Base-by-base conservation (phyloP, 2,797 vertebrate genomes). In the Ctenochaetus hawaiiensis region DNA sequence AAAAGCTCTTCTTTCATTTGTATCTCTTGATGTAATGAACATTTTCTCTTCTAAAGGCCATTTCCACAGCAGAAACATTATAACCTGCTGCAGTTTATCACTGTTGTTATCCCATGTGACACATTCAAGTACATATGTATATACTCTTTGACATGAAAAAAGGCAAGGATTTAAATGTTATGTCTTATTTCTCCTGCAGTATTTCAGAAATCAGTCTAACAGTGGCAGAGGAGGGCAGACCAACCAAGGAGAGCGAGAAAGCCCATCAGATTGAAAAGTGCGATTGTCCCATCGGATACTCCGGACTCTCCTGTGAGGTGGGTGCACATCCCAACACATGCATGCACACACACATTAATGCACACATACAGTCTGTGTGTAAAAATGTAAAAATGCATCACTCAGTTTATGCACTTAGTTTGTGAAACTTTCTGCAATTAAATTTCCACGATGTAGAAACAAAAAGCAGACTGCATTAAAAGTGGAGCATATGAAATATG, bases 251-350 rank as follows among this genome's bases (percentile, higher is more conserved):
- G 81, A 96, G 93, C 18, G 95, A 96, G 83, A 91, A 84, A 34
- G 97, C 97, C 52, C 90, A 93, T 82, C 89, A 97, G 89, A 97
- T 98, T 64, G 98, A 99, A 89, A 93, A 94, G 79, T 99, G 98
- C 58, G 94, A 96, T 44, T 99, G 98, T 87, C 98, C 98, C 0
- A 1, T 67, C 0, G 97, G 98, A 67, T 98, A 99, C 83, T 96
- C 96, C 0, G 98, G 98, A 20, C 91, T 97, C 20, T 99, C 98
- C 73, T 99, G 98, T 87, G 97, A 99, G 98, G 98, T 99, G 92
- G 0, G 77, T 8, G 9, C n/a, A 54, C 13, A 41, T 23, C 57
- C 20, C 2, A 47, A 51, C 14, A 18, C 14, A 65, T 0, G 3
- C 14, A 2, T 30, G 1, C 44, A 11, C 22, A 23, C n/a, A 26